Evolutionary conservation across 2,113 vertebrate species (phyloP), one percentile per base, ranked within the genome.

Genomic region (Cygnus atratus): DNA sequence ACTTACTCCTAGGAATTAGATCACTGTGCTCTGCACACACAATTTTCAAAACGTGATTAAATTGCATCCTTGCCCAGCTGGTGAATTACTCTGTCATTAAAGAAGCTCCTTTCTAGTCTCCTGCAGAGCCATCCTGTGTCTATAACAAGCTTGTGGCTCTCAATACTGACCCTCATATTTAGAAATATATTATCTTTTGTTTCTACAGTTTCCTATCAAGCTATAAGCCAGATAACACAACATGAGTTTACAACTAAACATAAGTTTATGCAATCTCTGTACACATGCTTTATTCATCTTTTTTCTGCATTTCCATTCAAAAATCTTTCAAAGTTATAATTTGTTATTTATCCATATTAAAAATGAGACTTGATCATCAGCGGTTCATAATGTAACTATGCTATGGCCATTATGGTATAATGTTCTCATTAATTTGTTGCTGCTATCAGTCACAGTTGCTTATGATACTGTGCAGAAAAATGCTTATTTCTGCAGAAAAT

Each of bases 11-110:
- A 12, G 67, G 71, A 92, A 88, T 67, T 57, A 78, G 76, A 94
- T 83, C 54, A 46, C 46, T 63, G 61, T 65, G 58, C 46, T 80
- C 59, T 83, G 66, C 70, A 85, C 74, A 86, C 17, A 88, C 19
- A 84, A 10, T 68, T 97, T 96, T 75, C 58, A 87, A 88, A 80
- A 93, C 4, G 6, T 37, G 16, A 91, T 96, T 92, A 95, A 94
- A 89, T 70, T 28, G 74, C 35, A 86, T 83, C 50, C 44, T 76
- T 74, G 29, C 58, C 58, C 58, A 88, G n/a, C 59, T 80, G 81
- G n/a, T 93, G 54, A 95, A 91, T 89, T 94, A 92, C 43, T 93
- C 12, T 46, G 50, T 71, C 41, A 11, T 90, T 46, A 91, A 63
- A 89, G 48, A 79, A 52, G 6, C 24, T 93, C 61, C 92, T 57